A percentile compares a stretch with the other conserved stretches of the same genome.
Evolutionary conservation across 2,113 vertebrate genomes (phyloP).

Genomic region (Apodemus speciosus): DNA sequence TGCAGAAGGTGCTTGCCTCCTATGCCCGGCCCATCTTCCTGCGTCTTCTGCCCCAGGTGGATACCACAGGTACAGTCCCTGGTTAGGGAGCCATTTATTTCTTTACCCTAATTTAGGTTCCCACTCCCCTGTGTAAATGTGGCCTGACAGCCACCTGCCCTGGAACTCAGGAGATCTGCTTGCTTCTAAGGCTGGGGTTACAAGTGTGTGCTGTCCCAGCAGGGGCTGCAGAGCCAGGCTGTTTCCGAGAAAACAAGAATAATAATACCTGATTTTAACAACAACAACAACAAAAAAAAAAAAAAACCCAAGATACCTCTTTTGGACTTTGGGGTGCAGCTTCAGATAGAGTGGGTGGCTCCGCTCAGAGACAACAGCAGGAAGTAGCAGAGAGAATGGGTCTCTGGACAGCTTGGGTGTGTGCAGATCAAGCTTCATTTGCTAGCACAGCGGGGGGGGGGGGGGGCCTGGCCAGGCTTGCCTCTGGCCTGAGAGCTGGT

Average conservation of each 20-base stretch:
- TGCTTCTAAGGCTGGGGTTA: background rate
- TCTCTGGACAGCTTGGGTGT: background rate
- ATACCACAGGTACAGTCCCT: slow-evolving; percentile 89
- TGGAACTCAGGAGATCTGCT: background rate
- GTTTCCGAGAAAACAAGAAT: background rate
- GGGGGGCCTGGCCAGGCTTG: background rate
- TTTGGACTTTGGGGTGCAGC: background rate
- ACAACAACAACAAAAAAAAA: no score
- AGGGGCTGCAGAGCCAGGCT: background rate
- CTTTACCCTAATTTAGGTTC: background rate
- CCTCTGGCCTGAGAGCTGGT: background rate
- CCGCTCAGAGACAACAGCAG: no score
- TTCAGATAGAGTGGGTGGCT: background rate
- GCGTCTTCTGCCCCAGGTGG: slow-evolving; percentile 89
- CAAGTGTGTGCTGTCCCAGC: background rate
- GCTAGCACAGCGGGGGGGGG: background rate
- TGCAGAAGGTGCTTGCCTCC: slow-evolving; percentile 89
- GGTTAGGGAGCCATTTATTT: rapidly evolving
- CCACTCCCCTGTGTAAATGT: background rate
- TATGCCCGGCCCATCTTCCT: slow-evolving; percentile 93
- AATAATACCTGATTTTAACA: background rate
- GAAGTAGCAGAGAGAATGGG: background rate
- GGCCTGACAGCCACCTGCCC: background rate
- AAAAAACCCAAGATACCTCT: background rate
- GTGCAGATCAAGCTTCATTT: background rate